phyloP scores from a whole-genome alignment of 1,140 invertebrate genomes.

The Zaprionus taronus region DNA sequence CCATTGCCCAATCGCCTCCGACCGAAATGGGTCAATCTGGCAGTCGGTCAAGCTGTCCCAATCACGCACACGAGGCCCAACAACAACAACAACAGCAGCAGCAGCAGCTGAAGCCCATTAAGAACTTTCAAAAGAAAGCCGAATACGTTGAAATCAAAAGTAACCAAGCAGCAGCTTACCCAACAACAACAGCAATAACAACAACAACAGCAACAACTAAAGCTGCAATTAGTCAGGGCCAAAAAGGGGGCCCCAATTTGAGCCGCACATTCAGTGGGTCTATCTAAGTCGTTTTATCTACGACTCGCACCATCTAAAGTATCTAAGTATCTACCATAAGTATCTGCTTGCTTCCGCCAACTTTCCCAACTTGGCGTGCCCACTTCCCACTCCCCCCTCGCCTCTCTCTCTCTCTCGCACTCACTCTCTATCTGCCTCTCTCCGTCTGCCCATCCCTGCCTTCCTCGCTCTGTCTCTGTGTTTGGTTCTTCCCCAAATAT shows the following conservation, averaged over 20 bases:
- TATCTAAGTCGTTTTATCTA: constrained; percentile 46
- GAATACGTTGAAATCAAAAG: constrained; percentile 55
- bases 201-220: constrained; percentile 35
- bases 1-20: constrained; percentile 39
- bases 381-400: not conserved
- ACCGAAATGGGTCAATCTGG: constrained; percentile 51
- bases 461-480: not conserved
- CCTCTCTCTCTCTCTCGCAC: not conserved
- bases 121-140: constrained; percentile 71
- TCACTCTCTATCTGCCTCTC: not conserved
- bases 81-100: not conserved
- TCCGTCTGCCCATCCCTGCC: not conserved
- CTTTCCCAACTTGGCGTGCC: constrained; percentile 48
- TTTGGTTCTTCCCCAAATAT: constrained; percentile 1
- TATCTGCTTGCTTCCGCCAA: constrained; percentile 63
- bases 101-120: constrained; percentile 16
- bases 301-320: constrained; percentile 21
- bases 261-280: constrained; percentile 47
- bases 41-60: constrained; percentile 5
- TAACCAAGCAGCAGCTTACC: not conserved
- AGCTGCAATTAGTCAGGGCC: constrained; percentile 63
- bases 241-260: constrained; percentile 43
- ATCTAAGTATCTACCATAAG: constrained; percentile 1
- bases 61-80: constrained; percentile 9
- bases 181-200: constrained; percentile 29